phyloP scores from a whole-genome alignment of 2,797 vertebrate genomes.

The Pitangus sulphuratus region DNA sequence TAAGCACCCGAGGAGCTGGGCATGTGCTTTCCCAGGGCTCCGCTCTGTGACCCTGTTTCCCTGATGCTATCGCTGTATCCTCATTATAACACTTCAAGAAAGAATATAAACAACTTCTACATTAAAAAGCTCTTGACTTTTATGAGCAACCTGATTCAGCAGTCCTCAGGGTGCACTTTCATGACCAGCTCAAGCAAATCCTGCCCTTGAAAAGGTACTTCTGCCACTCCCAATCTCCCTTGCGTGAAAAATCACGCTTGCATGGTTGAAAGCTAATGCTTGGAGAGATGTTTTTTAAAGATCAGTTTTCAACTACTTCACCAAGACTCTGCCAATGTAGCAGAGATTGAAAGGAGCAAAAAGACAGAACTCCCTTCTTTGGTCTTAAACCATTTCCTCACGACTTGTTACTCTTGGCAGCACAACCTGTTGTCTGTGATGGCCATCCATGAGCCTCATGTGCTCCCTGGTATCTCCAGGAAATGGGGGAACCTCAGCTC shows the following conservation, averaged over 20 bases:
- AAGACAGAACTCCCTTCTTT: not conserved
- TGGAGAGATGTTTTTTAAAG: not conserved
- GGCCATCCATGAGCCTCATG: not conserved
- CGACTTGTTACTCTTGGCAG: not conserved
- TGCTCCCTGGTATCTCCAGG: not conserved
- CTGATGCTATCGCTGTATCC: not conserved
- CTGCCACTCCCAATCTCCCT: not conserved
- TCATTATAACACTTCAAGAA: conserved; percentile 9
- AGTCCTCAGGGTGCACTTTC: conserved; percentile 2
- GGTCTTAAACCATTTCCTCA: not conserved
- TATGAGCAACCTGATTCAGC: not conserved
- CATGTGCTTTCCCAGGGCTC: not conserved
- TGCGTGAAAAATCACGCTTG: not conserved
- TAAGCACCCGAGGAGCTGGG: not conserved
- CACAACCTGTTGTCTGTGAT: not conserved
- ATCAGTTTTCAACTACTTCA: not conserved
- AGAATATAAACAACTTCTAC: not conserved
- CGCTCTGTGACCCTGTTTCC: not conserved
- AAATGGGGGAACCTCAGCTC: not conserved
- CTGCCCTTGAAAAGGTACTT: not conserved
- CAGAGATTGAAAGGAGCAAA: not conserved
- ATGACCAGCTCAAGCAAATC: not conserved
- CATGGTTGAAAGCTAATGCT: not conserved
- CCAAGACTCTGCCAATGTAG: not conserved
- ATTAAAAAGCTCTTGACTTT: conserved; percentile 39